A percentile compares a stretch with the other conserved stretches of the same genome.
Evolutionary conservation across 1,140 invertebrate species (phyloP).

Genomic region (Drosophila nigromelanica): DNA sequence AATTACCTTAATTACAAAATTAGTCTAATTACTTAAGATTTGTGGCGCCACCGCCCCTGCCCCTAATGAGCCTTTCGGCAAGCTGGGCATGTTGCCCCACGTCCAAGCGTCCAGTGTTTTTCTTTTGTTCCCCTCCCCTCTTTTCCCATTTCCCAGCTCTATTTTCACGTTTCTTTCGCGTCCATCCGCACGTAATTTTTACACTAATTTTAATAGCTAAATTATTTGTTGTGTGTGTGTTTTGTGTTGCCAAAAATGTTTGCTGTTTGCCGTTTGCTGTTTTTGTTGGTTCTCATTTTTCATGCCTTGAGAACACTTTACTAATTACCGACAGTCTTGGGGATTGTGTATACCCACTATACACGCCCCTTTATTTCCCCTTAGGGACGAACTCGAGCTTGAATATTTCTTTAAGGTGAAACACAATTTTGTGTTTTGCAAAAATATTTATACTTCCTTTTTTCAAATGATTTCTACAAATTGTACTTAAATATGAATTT

Average conservation of each 20-base stretch:
- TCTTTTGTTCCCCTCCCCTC: neutral
- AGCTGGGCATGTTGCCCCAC: slow-evolving; percentile 47
- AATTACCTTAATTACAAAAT: slow-evolving; percentile 70
- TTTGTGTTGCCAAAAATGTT: slow-evolving; percentile 39
- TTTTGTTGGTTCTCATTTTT: slow-evolving; percentile 38
- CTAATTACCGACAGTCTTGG: slow-evolving; percentile 31
- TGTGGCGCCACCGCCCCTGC: slow-evolving; percentile 6
- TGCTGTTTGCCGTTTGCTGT: slow-evolving; percentile 15
- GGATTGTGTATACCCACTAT: slow-evolving; percentile 1
- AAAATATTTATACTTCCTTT: no score
- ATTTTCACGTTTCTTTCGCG: slow-evolving; percentile 18
- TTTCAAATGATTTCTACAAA: no score
- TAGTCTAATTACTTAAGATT: slow-evolving; percentile 69
- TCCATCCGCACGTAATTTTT: slow-evolving; percentile 61
- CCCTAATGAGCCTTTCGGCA: slow-evolving; percentile 28
- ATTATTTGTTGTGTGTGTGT: slow-evolving; percentile 53
- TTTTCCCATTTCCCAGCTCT: neutral
- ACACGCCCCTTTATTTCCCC: no score
- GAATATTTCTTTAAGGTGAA: neutral
- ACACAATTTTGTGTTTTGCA: no score
- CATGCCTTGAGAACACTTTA: slow-evolving; percentile 31
- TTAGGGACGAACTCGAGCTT: neutral
- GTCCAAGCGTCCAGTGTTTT: neutral
- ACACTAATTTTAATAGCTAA: slow-evolving; percentile 68
- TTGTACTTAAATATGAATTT: no score